These are phyloP conservation scores for Varroa destructor DNA, from an alignment of 1,140 invertebrate species.

Conservation along the genomic window DNA sequence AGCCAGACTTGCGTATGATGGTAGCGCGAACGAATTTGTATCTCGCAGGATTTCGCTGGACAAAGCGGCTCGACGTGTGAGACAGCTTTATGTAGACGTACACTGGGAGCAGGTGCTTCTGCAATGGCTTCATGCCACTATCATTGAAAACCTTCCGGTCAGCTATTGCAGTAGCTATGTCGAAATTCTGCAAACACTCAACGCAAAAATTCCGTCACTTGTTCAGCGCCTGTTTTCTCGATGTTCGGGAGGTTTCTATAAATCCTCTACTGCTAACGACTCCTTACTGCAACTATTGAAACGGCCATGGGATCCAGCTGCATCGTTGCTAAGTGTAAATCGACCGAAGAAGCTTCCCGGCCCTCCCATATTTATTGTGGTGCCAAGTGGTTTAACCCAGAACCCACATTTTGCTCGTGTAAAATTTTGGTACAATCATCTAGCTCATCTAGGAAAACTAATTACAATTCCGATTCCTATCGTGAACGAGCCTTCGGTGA, in stretches of 20 bases:
- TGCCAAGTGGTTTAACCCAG: constrained; percentile 49
- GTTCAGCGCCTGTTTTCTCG: constrained; percentile 26
- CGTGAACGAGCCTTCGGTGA: constrained; percentile 30
- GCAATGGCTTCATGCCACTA: constrained; percentile 62
- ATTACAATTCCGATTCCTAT: constrained; percentile 47
- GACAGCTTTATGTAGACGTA: constrained; percentile 52
- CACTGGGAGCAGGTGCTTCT: constrained; percentile 55
- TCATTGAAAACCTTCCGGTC: constrained; percentile 53
- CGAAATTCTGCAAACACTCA: constrained; percentile 62
- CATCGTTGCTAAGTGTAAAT: constrained; percentile 44
- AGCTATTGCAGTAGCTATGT: constrained; percentile 60
- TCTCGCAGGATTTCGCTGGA: constrained; percentile 36
- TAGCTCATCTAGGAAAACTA: constrained; percentile 55
- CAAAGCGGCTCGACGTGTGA: constrained; percentile 39
- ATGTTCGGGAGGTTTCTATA: constrained; percentile 24
- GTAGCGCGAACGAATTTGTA: neutral
- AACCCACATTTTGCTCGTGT: constrained; percentile 46
- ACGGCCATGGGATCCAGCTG: constrained; percentile 60
- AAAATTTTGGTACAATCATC: constrained; percentile 55
- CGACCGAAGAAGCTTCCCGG: constrained; percentile 56
- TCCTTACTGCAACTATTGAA: constrained; percentile 54
- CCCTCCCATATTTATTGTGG: constrained; percentile 56
- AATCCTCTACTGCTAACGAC: constrained; percentile 42
- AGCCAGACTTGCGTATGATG: neutral
- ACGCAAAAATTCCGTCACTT: constrained; percentile 46